A percentile compares a stretch with the other conserved stretches of the same genome.
Conservation (phyloP, 2,113 vertebrate genomes). For the Protobothrops flavoviridis region DNA sequence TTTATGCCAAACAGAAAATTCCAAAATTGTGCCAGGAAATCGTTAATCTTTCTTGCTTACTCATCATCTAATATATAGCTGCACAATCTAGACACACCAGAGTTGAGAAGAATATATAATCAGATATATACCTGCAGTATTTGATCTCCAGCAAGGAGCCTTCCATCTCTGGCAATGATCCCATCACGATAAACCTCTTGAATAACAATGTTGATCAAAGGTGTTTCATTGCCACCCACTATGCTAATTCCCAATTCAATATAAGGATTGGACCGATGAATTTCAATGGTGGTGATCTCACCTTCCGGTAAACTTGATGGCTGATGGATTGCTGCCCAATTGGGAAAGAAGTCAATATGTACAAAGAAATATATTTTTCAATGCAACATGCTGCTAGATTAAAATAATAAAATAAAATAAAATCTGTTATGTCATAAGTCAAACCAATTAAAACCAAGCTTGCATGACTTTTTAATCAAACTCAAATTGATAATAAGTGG, state of each 20-base stretch:
- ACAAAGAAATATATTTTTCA: conserved; percentile 35
- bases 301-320: conserved; percentile 92
- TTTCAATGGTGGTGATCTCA: conserved; percentile 95
- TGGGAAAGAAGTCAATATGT: conserved; percentile 55
- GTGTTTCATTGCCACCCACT: conserved; percentile 96
- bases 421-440: neutral
- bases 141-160: conserved; percentile 96
- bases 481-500: neutral
- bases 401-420: neutral
- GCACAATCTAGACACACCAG: conserved; percentile 42
- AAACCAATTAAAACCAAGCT: conserved; percentile 18
- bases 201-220: conserved; percentile 97
- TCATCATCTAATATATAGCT: conserved; percentile 38
- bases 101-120: conserved; percentile 40
- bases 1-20: conserved; percentile 39
- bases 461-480: neutral
- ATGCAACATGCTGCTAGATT: conserved; percentile 41
- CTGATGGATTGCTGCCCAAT: conserved; percentile 77
- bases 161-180: conserved; percentile 91
- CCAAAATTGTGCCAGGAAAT: conserved; percentile 21
- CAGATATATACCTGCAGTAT: conserved; percentile 86
- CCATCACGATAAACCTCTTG: conserved; percentile 97
- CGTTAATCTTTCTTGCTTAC: neutral
- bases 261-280: conserved; percentile 93
- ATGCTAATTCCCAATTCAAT: conserved; percentile 96